Percentiles rank a stretch among this genome's conserved stretches.
Conservation (phyloP, 1,140 invertebrate genomes). For the Aleiodes sp. region DNA sequence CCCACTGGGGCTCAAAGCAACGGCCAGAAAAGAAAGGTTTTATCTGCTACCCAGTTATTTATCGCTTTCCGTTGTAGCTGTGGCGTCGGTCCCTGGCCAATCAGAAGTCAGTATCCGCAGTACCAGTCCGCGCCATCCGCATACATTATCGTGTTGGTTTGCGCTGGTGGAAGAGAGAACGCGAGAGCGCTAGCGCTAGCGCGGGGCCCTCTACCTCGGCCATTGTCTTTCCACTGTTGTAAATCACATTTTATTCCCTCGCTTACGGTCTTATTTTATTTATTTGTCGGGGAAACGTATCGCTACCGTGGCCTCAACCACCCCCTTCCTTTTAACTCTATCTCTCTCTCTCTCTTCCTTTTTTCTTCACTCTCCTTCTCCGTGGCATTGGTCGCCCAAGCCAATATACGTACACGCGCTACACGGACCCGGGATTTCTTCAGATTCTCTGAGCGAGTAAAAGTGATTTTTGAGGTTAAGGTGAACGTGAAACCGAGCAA, state of each 20-base stretch:
- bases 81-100: conserved; percentile 63
- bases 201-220: conserved; percentile 49
- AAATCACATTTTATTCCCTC: conserved; percentile 67
- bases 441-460: background rate
- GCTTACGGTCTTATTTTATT: conserved; percentile 64
- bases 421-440: conserved; percentile 29
- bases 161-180: background rate
- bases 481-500: background rate
- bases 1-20: conserved; percentile 42
- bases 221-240: conserved; percentile 66
- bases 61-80: conserved; percentile 66
- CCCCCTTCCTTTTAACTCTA: background rate
- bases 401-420: conserved; percentile 39
- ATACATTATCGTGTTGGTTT: conserved; percentile 64
- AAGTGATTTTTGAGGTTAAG: conserved; percentile 14
- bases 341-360: conserved; percentile 11
- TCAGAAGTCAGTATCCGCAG: conserved; percentile 65
- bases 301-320: conserved; percentile 59
- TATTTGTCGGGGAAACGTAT: conserved; percentile 64
- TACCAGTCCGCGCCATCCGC: conserved; percentile 66
- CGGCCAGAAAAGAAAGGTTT: conserved; percentile 63
- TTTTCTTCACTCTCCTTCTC: background rate
- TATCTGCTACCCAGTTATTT: conserved; percentile 66
- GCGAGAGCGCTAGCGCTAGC: conserved; percentile 16
- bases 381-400: conserved; percentile 20